Conservation (phyloP, 2,113 vertebrate genomes). For the Petaurus breviceps region DNA sequence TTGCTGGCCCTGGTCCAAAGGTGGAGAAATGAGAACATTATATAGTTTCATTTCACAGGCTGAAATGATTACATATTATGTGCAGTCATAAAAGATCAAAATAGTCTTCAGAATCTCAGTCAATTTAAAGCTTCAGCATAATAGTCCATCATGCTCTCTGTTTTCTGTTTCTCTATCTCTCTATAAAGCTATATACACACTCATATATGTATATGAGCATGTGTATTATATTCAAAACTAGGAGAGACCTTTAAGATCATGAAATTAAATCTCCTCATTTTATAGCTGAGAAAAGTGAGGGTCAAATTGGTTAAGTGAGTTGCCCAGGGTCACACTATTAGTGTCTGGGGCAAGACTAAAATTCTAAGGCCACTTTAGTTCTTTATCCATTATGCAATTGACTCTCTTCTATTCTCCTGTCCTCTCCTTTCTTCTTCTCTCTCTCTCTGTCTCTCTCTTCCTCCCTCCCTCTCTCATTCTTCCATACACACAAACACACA, state of each 20-base stretch:
- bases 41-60: neutral
- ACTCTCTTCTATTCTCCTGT: neutral
- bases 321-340: neutral
- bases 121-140: neutral
- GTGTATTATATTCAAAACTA: neutral
- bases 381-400: neutral
- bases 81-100: neutral
- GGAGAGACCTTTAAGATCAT: neutral
- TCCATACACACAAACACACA: neutral
- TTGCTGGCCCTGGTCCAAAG: neutral
- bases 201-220: neutral
- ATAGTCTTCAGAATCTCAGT: neutral
- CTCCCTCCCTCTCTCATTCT: neutral
- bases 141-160: neutral
- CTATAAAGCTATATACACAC: neutral
- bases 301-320: neutral
- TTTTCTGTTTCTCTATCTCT: neutral
- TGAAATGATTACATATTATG: neutral
- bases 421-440: neutral
- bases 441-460: fast-evolving
- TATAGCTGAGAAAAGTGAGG: neutral
- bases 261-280: neutral
- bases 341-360: neutral
- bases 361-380: neutral
- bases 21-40: neutral